Conservation (phyloP, 2,797 vertebrate species). For the Tapera naevia region DNA sequence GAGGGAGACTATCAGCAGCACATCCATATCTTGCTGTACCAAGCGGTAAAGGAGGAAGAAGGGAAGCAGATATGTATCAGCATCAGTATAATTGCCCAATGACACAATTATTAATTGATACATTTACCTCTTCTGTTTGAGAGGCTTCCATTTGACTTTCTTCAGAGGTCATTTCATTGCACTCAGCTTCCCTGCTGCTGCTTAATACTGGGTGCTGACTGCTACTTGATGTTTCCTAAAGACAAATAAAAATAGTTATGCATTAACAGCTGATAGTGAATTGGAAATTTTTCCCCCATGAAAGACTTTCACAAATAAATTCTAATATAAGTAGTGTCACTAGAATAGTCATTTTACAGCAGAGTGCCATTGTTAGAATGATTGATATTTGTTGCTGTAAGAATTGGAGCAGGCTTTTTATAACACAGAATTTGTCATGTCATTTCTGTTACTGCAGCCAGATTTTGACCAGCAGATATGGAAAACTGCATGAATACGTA, state of each 20-base stretch:
- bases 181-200: conserved; percentile 56
- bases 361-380: background rate
- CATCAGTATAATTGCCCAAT: background rate
- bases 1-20: background rate
- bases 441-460: background rate
- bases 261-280: background rate
- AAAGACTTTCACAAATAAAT: background rate
- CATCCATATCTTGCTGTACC: background rate
- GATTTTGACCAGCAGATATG: background rate
- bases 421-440: background rate
- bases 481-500: background rate
- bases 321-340: background rate
- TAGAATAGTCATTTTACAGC: background rate
- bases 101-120: background rate
- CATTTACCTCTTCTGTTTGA: conserved; percentile 83
- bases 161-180: conserved; percentile 73
- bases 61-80: conserved; percentile 11
- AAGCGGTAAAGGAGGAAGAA: background rate
- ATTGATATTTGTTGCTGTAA: background rate
- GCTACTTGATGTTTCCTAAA: conserved; percentile 81
- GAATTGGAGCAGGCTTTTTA: background rate
- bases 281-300: background rate
- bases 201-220: conserved; percentile 77
- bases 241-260: conserved; percentile 1
- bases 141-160: conserved; percentile 74